Evolutionary conservation across 1,140 invertebrate genomes (phyloP), one percentile per base, ranked within the genome.

Genomic region (Dinoponera quadriceps): DNA sequence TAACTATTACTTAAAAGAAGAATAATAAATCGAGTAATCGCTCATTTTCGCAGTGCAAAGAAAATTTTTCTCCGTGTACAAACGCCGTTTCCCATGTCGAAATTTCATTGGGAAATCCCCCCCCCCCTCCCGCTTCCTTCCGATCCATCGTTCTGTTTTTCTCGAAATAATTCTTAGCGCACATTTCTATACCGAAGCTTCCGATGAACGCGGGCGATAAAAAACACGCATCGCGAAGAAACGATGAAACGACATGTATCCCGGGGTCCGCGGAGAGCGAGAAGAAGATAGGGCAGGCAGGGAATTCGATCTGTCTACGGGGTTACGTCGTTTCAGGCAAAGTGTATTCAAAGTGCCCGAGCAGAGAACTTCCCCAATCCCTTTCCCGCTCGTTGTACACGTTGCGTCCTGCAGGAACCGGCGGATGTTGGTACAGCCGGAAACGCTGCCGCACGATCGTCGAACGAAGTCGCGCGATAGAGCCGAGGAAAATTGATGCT

Each of bases 301-400:
- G 54, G 57, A 74, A 88, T 77, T 87, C 86, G 60, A 85, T 73
- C 87, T 83, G 69, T 74, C 81, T 72, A 83, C 62, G 81, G 55
- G 44, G 71, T 75, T 69, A 83, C 55, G 65, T 73, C 78, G 82
- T 86, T 89, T 87, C 82, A 74, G 55, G 86, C 66, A 85, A 88
- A 88, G 83, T 87, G 78, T 85, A 88, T 88, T 88, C 83, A 88
- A 87, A 88, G 86, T 88, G 74, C 77, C 74, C 62, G 78, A 77
- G 54, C 62, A 75, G 77, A 87, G 85, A 87, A 87, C 65, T 87
- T 83, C 60, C 85, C 73, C 85, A 87, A 87, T 87, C 86, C 85
- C 82, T 83, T 87, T 87, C 84, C 68, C 82, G 86, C 83, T 77
- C 81, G 85, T 86, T 86, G 84, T 87, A 74, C 74, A 77, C 74